Evolutionary conservation across 1,140 invertebrate species (phyloP), one percentile per base, ranked within the genome.

Genomic region (Stegodyphus mimosarum): DNA sequence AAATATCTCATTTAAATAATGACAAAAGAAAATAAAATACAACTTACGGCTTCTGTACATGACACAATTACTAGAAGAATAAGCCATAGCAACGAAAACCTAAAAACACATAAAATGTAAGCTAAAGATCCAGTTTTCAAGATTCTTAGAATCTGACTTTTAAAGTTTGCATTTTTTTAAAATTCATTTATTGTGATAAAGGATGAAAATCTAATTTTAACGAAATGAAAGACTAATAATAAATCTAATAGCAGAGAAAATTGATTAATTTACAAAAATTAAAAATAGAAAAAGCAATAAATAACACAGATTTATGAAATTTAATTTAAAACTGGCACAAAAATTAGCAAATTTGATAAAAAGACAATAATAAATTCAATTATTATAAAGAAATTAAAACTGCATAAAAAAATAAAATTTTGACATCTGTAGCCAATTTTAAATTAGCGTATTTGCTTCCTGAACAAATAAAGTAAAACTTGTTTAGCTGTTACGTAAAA

Each of bases 31-130:
- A 33, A 50, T 17, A 71, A 72, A 72, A 33, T 33, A 3, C 60
- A 60, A 64, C 79, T 81, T 73, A 81, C 79, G 52, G 79, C 79
- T 72, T 81, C 79, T 81, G 51, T 81, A 81, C 79, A 81, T 81
- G 18, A 17, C 67, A 64, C 49, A 17, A 81, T 49, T 81, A 69
- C 51, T 72, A 53, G 9, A 13, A 81, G 49, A 50, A 18, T 48
- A 6, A 81, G 18, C n/a, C 79, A 81, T 13, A 81, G 6, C 70
- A 81, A 51, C 6, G 60, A 66, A 64, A 72, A 81, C 79, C 79
- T 81, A 64, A 11, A 15, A 18, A 69, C 1, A 11, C 2, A 11
- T 11, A 60, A 60, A 60, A 15, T 2, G 5, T 11, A 60, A 60
- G 9, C 15, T 60, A 11, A n/a, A 11, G 9, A 60, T 9, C 2